These are phyloP conservation scores for Drosophila anomelani DNA, from an alignment of 2,888 invertebrate genomes.

Conservation along the genomic window DNA sequence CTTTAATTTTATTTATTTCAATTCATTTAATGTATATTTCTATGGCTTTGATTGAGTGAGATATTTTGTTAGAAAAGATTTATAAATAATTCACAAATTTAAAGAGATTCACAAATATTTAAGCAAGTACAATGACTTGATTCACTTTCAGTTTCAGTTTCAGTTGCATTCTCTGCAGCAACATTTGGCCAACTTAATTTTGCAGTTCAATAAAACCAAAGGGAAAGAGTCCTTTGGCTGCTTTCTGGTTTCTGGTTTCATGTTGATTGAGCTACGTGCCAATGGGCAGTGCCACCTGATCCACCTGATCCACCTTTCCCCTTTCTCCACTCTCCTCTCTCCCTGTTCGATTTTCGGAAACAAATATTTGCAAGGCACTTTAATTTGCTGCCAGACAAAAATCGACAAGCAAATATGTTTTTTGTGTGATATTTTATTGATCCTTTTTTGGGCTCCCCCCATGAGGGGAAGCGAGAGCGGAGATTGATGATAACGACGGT, in stretches of 20 bases:
- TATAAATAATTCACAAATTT: neutral
- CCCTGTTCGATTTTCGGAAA: constrained; percentile 6
- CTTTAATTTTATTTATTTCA: neutral
- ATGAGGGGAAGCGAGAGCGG: constrained; percentile 2
- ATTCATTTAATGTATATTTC: neutral
- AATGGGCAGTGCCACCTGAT: constrained; percentile 48
- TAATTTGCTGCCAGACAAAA: constrained; percentile 41
- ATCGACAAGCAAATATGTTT: constrained; percentile 56
- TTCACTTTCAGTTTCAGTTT: neutral
- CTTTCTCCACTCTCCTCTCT: neutral
- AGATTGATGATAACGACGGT: constrained; percentile 23
- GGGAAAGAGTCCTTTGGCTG: neutral
- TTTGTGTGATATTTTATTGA: constrained; percentile 25
- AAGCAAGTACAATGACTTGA: neutral
- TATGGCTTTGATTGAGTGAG: neutral
- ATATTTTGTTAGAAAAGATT: neutral
- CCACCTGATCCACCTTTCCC: constrained; percentile 15
- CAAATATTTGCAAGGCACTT: constrained; percentile 69
- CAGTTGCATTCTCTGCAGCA: neutral
- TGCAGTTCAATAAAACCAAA: constrained; percentile 4
- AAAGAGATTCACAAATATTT: neutral
- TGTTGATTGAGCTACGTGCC: constrained; percentile 63
- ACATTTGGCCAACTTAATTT: constrained; percentile 10
- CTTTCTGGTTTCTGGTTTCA: constrained; percentile 2
- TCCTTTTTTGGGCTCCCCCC: neutral